Percentiles rank a stretch among this genome's conserved stretches.
Conservation (phyloP, 2,113 vertebrate species). For the Guaruba guarouba region DNA sequence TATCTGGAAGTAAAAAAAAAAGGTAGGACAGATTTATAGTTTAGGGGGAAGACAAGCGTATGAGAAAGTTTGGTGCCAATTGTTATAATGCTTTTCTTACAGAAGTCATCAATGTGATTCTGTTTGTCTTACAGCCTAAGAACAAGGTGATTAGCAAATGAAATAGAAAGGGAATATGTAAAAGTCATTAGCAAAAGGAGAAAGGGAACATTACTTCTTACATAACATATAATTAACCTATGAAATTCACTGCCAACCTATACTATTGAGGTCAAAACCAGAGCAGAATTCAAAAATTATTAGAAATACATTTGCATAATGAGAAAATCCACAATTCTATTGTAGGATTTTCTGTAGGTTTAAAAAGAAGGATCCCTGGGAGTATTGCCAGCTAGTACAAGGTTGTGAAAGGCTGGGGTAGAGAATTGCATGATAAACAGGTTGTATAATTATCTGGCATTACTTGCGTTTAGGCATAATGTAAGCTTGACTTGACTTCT, state of each 20-base stretch:
- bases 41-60: neutral
- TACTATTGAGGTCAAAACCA: slow-evolving; percentile 28
- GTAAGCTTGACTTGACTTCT: neutral
- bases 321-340: slow-evolving; percentile 29
- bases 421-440: slow-evolving; percentile 12
- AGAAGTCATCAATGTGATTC: neutral
- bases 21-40: neutral
- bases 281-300: slow-evolving; percentile 26
- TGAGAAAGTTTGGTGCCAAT: neutral
- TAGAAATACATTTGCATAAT: slow-evolving; percentile 55
- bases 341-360: slow-evolving; percentile 22
- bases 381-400: slow-evolving; percentile 38
- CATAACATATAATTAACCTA: slow-evolving; percentile 43
- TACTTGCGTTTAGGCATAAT: neutral
- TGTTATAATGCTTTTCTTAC: neutral
- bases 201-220: slow-evolving; percentile 2
- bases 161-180: slow-evolving; percentile 1
- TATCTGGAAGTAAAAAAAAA: neutral
- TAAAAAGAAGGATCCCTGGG: slow-evolving; percentile 1
- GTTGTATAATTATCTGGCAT: slow-evolving; percentile 31
- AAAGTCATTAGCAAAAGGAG: slow-evolving; percentile 12
- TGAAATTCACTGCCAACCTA: slow-evolving; percentile 19
- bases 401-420: slow-evolving; percentile 9
- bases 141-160: slow-evolving; percentile 13
- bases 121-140: slow-evolving; percentile 2